A percentile compares a stretch with the other conserved stretches of the same genome.
Conservation (phyloP, 1,140 invertebrate genomes). For the Papilio polytes region DNA sequence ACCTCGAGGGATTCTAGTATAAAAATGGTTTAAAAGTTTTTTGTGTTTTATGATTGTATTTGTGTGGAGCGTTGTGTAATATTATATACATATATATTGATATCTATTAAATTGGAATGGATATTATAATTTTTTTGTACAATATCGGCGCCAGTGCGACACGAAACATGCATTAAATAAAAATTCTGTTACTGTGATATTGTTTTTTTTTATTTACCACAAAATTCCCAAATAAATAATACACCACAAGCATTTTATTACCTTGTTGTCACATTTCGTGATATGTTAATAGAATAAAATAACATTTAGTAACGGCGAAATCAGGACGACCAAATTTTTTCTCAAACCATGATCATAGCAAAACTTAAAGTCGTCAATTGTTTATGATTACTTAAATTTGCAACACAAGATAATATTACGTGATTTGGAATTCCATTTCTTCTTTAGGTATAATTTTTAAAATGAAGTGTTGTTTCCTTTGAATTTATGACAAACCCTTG, state of each 20-base stretch:
- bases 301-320: no score
- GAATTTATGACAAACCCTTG: conserved; percentile 29
- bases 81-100: conserved; percentile 65
- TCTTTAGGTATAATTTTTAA: conserved; percentile 3
- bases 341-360: no score
- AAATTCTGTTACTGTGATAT: conserved; percentile 80
- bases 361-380: no score
- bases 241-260: neutral
- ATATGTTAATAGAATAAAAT: neutral
- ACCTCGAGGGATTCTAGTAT: conserved; percentile 74
- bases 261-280: neutral
- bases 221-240: neutral
- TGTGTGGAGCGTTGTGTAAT: conserved; percentile 79
- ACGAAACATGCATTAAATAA: conserved; percentile 81
- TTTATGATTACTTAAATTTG: no score
- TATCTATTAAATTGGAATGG: conserved; percentile 69
- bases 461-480: conserved; percentile 9
- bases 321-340: no score
- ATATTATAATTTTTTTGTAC: conserved; percentile 82
- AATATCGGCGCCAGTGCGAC: conserved; percentile 81
- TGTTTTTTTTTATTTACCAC: conserved; percentile 53
- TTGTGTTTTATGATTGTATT: conserved; percentile 80
- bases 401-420: neutral
- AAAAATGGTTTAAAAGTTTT: conserved; percentile 78
- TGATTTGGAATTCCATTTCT: neutral